A percentile compares a stretch with the other conserved stretches of the same genome.
Evolutionary conservation across 2,797 vertebrate genomes (phyloP).

Genomic region (Caiman crocodilus): DNA sequence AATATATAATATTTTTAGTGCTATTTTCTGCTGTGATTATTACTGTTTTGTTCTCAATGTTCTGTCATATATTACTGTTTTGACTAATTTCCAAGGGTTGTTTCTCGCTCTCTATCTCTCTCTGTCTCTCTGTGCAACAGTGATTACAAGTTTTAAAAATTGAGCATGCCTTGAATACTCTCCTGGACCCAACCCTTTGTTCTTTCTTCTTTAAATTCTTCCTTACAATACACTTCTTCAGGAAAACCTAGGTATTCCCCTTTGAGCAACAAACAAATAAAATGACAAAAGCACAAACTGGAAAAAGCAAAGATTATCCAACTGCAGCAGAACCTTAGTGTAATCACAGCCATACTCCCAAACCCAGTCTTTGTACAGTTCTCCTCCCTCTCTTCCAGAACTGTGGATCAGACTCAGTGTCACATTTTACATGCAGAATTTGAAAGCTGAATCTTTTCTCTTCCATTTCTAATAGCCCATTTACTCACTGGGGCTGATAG

Average conservation of each 20-base stretch:
- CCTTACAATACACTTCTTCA: not conserved
- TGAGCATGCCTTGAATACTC: not conserved
- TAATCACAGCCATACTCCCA: not conserved
- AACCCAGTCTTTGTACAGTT: accelerated
- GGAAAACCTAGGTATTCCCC: not conserved
- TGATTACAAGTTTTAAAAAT: not conserved
- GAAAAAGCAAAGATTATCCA: not conserved
- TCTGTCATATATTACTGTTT: not conserved
- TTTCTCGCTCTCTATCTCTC: not conserved
- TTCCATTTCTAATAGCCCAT: not conserved
- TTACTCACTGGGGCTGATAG: not conserved
- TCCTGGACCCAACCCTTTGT: not conserved
- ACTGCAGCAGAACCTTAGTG: not conserved
- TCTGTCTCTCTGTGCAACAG: not conserved
- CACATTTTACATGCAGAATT: not conserved
- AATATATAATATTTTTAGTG: not conserved
- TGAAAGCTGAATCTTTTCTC: not conserved
- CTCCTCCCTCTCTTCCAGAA: not conserved
- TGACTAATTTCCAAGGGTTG: not conserved
- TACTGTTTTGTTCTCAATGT: not conserved
- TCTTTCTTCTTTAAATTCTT: not conserved
- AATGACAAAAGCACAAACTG: not conserved
- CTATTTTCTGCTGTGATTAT: not conserved
- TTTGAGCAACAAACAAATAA: not conserved
- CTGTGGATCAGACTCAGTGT: accelerated